Conservation (phyloP, 2,888 invertebrate species). For the Drosophila neutralis region DNA sequence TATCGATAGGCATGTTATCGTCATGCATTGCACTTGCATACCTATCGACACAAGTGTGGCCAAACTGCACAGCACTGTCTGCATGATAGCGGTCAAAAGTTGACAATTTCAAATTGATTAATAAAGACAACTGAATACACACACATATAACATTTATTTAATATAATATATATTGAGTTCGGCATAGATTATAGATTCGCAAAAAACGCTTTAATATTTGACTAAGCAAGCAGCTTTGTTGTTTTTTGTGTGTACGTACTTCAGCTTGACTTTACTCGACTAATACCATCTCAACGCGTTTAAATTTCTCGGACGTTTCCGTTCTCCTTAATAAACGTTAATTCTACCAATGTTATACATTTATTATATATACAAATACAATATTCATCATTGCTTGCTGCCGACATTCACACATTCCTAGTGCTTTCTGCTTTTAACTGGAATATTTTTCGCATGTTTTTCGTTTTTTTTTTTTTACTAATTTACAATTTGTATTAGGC, state of each 20-base stretch:
- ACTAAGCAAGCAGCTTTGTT: conserved; percentile 47
- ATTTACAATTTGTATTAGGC: conserved; percentile 62
- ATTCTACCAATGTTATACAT: conserved; percentile 70
- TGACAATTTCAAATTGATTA: neutral
- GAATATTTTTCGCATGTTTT: conserved; percentile 45
- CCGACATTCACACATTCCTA: conserved; percentile 47
- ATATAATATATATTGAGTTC: conserved; percentile 70
- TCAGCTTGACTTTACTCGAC: conserved; percentile 29
- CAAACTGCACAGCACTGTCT: conserved; percentile 1
- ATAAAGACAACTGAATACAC: conserved; percentile 33
- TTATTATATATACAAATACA: conserved; percentile 72
- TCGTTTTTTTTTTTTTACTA: conserved; percentile 28
- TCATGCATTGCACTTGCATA: conserved; percentile 14
- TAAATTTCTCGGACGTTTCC: conserved; percentile 29
- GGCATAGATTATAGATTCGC: conserved; percentile 69
- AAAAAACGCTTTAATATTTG: conserved; percentile 55
- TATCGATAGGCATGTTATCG: conserved; percentile 46
- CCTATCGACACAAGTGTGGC: conserved; percentile 36
- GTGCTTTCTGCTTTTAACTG: conserved; percentile 44
- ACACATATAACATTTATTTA: conserved; percentile 75
- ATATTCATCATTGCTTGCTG: conserved; percentile 58
- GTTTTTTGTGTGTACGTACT: conserved; percentile 31
- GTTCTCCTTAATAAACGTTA: conserved; percentile 35
- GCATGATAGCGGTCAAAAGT: neutral
- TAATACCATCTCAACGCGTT: conserved; percentile 27